Evolutionary conservation across 2,888 invertebrate species (phyloP).

Genomic region (Clitarchus hookeri): DNA sequence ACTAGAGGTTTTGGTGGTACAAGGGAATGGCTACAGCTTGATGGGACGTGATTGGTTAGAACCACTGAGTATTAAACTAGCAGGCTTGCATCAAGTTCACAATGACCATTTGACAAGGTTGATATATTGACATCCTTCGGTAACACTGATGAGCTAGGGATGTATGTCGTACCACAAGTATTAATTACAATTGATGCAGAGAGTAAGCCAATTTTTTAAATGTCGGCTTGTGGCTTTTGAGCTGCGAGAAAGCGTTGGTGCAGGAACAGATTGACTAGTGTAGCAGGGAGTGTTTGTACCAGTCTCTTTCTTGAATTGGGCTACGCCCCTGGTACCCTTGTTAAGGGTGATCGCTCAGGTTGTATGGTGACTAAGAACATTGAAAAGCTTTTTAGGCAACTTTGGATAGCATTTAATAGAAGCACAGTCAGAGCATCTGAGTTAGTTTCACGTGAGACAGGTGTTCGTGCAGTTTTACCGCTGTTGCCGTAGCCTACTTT

Average conservation of each 20-base stretch:
- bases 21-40: neutral
- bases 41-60: neutral
- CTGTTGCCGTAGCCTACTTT: no score
- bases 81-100: neutral
- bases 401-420: no score
- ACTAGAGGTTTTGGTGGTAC: neutral
- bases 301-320: neutral
- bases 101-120: neutral
- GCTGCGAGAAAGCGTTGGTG: no score
- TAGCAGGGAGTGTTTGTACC: neutral
- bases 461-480: no score
- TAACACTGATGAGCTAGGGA: neutral
- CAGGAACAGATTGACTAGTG: no score
- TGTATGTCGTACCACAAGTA: no score
- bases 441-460: no score
- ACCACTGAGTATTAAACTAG: neutral
- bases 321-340: neutral
- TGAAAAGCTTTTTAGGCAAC: no score
- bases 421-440: no score
- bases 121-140: neutral
- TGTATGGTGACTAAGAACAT: neutral
- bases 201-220: no score
- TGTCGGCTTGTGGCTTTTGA: no score
- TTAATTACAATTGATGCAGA: no score
- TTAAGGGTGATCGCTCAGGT: neutral